phyloP scores from a whole-genome alignment of 2,888 invertebrate genomes.

The Dioctria linearis region DNA sequence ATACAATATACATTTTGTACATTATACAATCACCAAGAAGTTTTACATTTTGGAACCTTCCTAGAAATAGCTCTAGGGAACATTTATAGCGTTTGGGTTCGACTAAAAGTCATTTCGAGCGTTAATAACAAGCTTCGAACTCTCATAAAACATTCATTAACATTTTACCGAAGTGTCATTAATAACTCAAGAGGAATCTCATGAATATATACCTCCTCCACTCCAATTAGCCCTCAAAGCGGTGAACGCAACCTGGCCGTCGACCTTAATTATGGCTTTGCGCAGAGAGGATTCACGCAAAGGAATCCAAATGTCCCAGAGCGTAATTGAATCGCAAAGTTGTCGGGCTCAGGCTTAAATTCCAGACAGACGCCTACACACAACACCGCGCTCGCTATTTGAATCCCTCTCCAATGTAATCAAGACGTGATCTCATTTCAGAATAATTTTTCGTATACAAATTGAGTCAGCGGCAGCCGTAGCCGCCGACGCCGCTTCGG shows the following conservation, averaged over 20 bases:
- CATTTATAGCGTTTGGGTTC: conserved; percentile 26
- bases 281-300: conserved; percentile 52
- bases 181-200: conserved; percentile 44
- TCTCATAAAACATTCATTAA: conserved; percentile 52
- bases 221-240: conserved; percentile 47
- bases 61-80: conserved; percentile 41
- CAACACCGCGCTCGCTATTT: neutral
- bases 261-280: conserved; percentile 55
- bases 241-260: conserved; percentile 18
- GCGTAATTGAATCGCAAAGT: conserved; percentile 52
- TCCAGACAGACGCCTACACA: conserved; percentile 58
- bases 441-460: conserved; percentile 51
- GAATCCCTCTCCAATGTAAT: conserved; percentile 9
- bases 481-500: conserved; percentile 35
- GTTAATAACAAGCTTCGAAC: conserved; percentile 40
- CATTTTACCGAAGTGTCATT: conserved; percentile 50
- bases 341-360: conserved; percentile 22
- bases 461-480: conserved; percentile 38
- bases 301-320: conserved; percentile 58
- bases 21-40: too few species aligned
- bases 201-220: conserved; percentile 48
- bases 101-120: conserved; percentile 7
- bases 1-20: too few species aligned
- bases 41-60: neutral
- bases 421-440: conserved; percentile 52